Percentiles rank a stretch among this genome's conserved stretches.
Evolutionary conservation across 2,888 invertebrate species (phyloP).

Genomic region (Rhamnusium bicolor): DNA sequence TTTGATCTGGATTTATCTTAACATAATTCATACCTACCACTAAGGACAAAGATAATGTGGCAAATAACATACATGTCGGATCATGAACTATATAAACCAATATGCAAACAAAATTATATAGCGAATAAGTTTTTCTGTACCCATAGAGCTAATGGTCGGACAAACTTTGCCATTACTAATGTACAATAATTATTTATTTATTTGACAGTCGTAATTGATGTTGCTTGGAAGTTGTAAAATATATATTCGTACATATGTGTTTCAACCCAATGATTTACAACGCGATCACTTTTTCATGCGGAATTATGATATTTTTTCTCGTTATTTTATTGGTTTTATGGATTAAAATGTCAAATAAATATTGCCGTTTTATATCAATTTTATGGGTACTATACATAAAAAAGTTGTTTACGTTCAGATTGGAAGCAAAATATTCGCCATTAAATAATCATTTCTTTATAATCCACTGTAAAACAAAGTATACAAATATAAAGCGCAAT

Average conservation of each 20-base stretch:
- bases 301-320: slow-evolving; percentile 21
- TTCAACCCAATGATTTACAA: background rate
- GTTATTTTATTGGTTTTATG: slow-evolving; percentile 11
- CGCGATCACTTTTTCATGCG: slow-evolving; percentile 15
- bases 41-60: too few relatives aligned
- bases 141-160: too few relatives aligned
- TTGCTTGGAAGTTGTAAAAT: background rate
- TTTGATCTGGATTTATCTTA: too few relatives aligned
- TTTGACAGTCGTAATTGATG: background rate
- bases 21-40: too few relatives aligned
- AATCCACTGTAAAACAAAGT: background rate
- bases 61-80: too few relatives aligned
- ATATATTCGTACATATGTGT: background rate
- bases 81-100: too few relatives aligned
- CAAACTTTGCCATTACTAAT: background rate
- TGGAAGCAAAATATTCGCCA: background rate
- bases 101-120: too few relatives aligned
- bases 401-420: background rate
- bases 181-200: slow-evolving; percentile 9
- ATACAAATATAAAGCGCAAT: too few relatives aligned
- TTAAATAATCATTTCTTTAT: background rate
- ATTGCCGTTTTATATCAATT: background rate
- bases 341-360: slow-evolving; percentile 22
- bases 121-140: too few relatives aligned
- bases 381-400: background rate